phyloP scores from a whole-genome alignment of 1,140 invertebrate genomes.

The Rhyacophila brunnea region DNA sequence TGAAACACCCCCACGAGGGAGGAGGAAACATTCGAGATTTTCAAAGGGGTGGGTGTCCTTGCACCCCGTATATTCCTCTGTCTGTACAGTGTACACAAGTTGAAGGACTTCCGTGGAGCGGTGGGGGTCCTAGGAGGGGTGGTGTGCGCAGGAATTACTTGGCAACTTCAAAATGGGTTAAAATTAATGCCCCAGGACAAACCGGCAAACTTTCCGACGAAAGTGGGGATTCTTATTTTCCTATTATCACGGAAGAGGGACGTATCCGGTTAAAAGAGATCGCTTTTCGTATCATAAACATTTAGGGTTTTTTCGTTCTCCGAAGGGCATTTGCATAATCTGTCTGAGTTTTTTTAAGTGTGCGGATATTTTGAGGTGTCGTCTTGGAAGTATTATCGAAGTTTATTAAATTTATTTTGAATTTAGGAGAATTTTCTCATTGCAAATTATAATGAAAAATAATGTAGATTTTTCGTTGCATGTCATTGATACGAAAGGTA shows the following conservation, averaged over 20 bases:
- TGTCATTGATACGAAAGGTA: too few species aligned
- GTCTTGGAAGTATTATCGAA: too few species aligned
- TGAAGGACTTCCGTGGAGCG: background rate
- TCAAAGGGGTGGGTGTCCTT: too few species aligned
- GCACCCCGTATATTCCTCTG: too few species aligned
- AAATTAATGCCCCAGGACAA: constrained; percentile 37
- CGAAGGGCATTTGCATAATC: background rate
- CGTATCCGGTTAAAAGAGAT: background rate
- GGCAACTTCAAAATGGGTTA: constrained; percentile 38
- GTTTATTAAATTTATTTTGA: too few species aligned
- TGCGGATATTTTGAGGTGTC: too few species aligned
- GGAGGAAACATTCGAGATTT: too few species aligned
- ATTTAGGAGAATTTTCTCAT: too few species aligned
- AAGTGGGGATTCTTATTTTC: constrained; percentile 35
- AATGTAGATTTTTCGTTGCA: too few species aligned
- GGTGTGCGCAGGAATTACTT: constrained; percentile 33
- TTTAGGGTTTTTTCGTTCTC: background rate
- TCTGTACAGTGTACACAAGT: too few species aligned
- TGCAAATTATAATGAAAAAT: too few species aligned
- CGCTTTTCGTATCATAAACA: background rate
- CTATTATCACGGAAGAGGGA: constrained; percentile 27
- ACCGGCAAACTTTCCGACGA: constrained; percentile 28
- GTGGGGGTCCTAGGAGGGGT: constrained; percentile 2
- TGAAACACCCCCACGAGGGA: too few species aligned
- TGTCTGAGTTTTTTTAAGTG: background rate